These are phyloP conservation scores for Nestor notabilis DNA, from an alignment of 2,113 vertebrate genomes.

Conservation along the genomic window DNA sequence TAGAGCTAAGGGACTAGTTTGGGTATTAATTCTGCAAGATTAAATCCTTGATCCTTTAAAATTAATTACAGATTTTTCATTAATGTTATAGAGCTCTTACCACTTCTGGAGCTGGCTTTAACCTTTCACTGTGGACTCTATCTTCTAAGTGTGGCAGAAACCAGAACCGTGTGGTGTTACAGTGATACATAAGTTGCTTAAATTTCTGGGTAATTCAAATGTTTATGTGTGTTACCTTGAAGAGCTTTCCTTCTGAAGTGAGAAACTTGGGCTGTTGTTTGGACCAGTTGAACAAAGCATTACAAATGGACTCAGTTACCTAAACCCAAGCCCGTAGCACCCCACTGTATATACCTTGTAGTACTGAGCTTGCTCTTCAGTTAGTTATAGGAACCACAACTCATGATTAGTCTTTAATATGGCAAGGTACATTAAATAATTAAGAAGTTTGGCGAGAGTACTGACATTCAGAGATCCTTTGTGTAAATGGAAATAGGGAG, in stretches of 20 bases:
- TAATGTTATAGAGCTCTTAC: not conserved
- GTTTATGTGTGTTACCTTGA: not conserved
- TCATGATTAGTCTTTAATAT: not conserved
- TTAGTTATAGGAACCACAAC: not conserved
- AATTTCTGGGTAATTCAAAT: not conserved
- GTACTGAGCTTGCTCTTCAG: not conserved
- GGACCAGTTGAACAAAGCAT: not conserved
- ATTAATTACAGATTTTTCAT: slow-evolving; percentile 3
- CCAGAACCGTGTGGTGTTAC: not conserved
- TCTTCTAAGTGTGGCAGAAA: not conserved
- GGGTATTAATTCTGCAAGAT: not conserved
- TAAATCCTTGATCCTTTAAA: not conserved
- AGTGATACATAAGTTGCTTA: not conserved
- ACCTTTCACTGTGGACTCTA: not conserved
- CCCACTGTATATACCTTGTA: fast-evolving
- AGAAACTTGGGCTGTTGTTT: not conserved
- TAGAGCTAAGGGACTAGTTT: not conserved
- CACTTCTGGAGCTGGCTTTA: not conserved
- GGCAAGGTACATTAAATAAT: not conserved
- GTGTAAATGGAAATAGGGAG: not conserved
- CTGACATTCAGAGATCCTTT: not conserved
- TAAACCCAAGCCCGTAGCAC: fast-evolving
- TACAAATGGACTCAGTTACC: not conserved
- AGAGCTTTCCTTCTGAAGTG: not conserved
- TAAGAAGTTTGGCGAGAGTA: not conserved